A percentile compares a stretch with the other conserved stretches of the same genome.
phyloP scores from a whole-genome alignment of 2,888 invertebrate genomes.

The Dexiosoma caninum region DNA sequence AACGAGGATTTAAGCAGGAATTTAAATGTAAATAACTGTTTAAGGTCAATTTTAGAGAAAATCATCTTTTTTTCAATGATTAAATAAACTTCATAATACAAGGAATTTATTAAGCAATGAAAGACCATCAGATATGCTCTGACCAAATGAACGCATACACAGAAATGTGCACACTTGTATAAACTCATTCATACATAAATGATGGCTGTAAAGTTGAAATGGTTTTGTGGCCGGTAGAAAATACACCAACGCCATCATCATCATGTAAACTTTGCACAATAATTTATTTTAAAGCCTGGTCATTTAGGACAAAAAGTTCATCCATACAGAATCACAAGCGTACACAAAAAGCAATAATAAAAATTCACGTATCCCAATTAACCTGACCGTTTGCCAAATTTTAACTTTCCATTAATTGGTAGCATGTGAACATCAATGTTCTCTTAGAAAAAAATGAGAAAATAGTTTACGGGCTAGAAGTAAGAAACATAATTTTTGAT shows the following conservation, averaged over 20 bases:
- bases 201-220: neutral
- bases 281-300: constrained; percentile 45
- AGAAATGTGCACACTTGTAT: neutral
- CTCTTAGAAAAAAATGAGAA: no score
- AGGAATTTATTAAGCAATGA: constrained; percentile 24
- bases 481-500: no score
- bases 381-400: no score
- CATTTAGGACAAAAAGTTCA: constrained; percentile 32
- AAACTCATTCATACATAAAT: neutral
- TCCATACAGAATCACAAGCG: neutral
- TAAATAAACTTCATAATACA: constrained; percentile 39
- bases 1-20: neutral
- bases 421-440: no score
- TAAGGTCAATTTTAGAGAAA: constrained; percentile 22
- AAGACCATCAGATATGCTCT: neutral
- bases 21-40: neutral
- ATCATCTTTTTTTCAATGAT: constrained; percentile 18
- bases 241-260: neutral
- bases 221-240: neutral
- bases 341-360: neutral
- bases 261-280: constrained; percentile 42
- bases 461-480: no score
- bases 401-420: no score
- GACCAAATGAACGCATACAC: neutral
- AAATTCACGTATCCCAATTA: no score